phyloP scores from a whole-genome alignment of 2,113 vertebrate genomes.

The Atherinomorus stipes region DNA sequence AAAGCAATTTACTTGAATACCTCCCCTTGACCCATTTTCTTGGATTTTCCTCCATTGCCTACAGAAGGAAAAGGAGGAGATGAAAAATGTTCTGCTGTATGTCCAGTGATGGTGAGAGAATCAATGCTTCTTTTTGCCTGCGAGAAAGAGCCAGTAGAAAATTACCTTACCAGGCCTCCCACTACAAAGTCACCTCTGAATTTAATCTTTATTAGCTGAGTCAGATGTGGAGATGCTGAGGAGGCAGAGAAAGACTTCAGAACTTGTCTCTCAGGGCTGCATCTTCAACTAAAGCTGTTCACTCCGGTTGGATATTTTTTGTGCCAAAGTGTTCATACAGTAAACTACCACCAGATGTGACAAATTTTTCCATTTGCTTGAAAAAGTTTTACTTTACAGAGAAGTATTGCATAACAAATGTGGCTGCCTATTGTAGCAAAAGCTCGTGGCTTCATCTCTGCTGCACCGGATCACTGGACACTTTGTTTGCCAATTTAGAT shows the following conservation, averaged over 20 bases:
- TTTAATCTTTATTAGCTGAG: slow-evolving; percentile 74
- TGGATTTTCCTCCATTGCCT: slow-evolving; percentile 64
- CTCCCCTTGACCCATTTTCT: slow-evolving; percentile 74
- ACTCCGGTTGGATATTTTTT: slow-evolving; percentile 14
- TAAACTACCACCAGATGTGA: too few species aligned
- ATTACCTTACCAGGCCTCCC: slow-evolving; percentile 53
- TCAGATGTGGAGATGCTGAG: slow-evolving; percentile 78
- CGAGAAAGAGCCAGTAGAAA: slow-evolving; percentile 53
- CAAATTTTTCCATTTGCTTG: slow-evolving; percentile 7
- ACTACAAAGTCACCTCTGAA: slow-evolving; percentile 75
- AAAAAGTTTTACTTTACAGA: slow-evolving; percentile 5
- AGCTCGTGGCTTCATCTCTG: not conserved
- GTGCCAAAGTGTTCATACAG: slow-evolving; percentile 30
- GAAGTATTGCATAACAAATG: not conserved
- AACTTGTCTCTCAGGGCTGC: slow-evolving; percentile 42
- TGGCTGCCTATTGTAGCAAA: not conserved
- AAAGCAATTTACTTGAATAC: slow-evolving; percentile 64
- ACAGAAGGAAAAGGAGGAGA: slow-evolving; percentile 34
- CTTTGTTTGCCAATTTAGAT: too few species aligned
- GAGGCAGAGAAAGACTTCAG: slow-evolving; percentile 66
- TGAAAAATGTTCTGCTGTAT: slow-evolving; percentile 41
- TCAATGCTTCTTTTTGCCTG: slow-evolving; percentile 51
- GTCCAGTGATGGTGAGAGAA: slow-evolving; percentile 51
- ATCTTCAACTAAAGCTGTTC: slow-evolving; percentile 10
- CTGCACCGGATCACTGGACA: not conserved